phyloP scores from a whole-genome alignment of 2,113 vertebrate genomes.

The Oreochromis spilurus region DNA sequence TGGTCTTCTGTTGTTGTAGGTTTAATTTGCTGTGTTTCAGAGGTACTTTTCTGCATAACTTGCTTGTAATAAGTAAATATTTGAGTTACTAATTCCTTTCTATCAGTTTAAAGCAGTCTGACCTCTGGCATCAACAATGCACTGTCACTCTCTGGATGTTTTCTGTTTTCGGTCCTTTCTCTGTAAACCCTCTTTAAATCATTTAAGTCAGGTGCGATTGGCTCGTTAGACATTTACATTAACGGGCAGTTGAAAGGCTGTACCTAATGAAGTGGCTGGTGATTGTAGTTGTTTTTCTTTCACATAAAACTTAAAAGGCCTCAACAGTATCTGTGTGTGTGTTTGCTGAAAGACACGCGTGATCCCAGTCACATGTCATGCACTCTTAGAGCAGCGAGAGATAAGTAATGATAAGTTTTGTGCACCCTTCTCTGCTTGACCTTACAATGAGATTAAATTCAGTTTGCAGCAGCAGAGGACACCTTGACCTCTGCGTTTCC shows the following conservation, averaged over 20 bases:
- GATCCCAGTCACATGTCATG: neutral
- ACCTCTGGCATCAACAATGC: neutral
- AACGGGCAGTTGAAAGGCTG: neutral
- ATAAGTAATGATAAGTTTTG: constrained; percentile 10
- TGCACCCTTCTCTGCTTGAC: neutral
- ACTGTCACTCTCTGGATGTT: neutral
- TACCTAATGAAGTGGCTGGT: neutral
- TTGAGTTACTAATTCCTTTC: neutral
- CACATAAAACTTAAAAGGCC: neutral
- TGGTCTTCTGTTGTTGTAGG: neutral
- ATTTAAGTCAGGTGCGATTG: neutral
- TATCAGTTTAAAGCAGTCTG: neutral
- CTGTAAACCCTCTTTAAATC: neutral
- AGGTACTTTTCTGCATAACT: neutral
- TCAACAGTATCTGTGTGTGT: neutral
- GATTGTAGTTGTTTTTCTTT: neutral
- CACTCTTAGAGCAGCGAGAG: neutral
- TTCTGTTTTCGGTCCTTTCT: neutral
- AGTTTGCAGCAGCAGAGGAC: constrained; percentile 3
- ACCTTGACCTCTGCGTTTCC: constrained; percentile 4
- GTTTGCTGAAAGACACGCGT: neutral
- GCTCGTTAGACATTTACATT: neutral
- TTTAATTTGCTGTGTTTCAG: neutral
- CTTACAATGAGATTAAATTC: constrained; percentile 16
- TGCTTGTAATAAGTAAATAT: neutral